These are phyloP conservation scores for Salvelinus namaycush DNA, from an alignment of 2,113 vertebrate genomes.

Conservation along the genomic window DNA sequence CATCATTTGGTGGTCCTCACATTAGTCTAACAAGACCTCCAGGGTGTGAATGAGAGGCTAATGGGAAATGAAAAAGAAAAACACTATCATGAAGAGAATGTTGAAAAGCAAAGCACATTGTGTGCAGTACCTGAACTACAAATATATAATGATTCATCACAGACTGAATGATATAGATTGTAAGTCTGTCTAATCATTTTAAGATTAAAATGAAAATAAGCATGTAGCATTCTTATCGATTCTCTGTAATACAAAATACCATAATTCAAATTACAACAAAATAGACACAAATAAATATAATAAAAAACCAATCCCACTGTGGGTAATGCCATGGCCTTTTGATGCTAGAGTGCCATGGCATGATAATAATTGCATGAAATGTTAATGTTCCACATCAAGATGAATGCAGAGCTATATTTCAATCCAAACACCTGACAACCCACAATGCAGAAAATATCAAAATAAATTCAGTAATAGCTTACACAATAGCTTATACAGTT, in stretches of 20 bases:
- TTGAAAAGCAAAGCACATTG: constrained; percentile 17
- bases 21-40: constrained; percentile 5
- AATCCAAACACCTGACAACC: background rate
- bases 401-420: background rate
- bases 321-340: background rate
- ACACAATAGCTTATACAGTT: constrained; percentile 13
- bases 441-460: background rate
- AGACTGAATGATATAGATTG: too few relatives aligned
- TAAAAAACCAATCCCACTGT: background rate
- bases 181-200: background rate
- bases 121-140: constrained; percentile 39
- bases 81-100: background rate
- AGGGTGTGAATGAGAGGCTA: background rate
- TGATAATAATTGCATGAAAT: background rate
- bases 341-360: background rate
- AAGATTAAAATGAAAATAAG: background rate
- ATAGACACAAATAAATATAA: background rate
- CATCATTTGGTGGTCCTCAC: background rate
- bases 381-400: background rate
- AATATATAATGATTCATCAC: constrained; percentile 31
- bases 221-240: background rate
- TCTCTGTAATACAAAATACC: background rate
- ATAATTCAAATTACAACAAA: background rate
- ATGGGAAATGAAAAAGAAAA: background rate
- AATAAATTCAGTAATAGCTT: background rate